Evolutionary conservation across 2,888 invertebrate species (phyloP), one percentile per base, ranked within the genome.

Genomic region (Apocheima hispidaria): DNA sequence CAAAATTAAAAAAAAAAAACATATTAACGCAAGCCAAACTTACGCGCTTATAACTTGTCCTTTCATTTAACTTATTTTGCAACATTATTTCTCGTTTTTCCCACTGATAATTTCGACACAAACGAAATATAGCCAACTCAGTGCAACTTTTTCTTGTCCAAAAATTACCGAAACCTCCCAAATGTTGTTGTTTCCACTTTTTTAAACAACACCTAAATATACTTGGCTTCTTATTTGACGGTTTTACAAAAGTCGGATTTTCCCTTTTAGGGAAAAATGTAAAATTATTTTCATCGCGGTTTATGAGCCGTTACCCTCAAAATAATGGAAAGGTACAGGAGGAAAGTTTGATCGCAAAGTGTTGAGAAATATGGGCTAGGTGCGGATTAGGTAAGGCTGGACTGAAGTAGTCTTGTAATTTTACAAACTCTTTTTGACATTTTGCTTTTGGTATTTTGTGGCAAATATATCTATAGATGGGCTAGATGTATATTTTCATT

Each of bases 221-320:
- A 52, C 38, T 30, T 18, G 54, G 50, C 38, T 55, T 60, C 44
- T 43, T 51, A 28, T 50, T 51, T 30, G 50, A 26, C 43, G 54
- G 43, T 21, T 53, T 52, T 33, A 21, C 10, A 21, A 33, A 48
- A 51, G 28, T 36, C 9, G 49, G 23, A n/a, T 18, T 41, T 44
- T 51, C 40, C 16, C 35, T 36, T 43, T 14, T 35, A 18, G 20
- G 43, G n/a, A 16, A 23, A 51, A 51, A 55, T 51, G 50, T 60
- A 44, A 43, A 62, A 65, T 63, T 60, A 66, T 66, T 63, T 66
- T 63, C 60, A 62, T 62, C 50, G 46, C 50, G 54, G 36, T 63
- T 66, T 66, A 63, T 66, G 63, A 58, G 54, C 43, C 54, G 60
- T 63, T 58, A 60, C 63, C 44, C 55, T 66, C 49, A 18, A 49